Percentiles rank a stretch among this genome's conserved stretches.
Evolutionary conservation across 2,888 invertebrate species (phyloP).

Genomic region (Drosophila anomalata): DNA sequence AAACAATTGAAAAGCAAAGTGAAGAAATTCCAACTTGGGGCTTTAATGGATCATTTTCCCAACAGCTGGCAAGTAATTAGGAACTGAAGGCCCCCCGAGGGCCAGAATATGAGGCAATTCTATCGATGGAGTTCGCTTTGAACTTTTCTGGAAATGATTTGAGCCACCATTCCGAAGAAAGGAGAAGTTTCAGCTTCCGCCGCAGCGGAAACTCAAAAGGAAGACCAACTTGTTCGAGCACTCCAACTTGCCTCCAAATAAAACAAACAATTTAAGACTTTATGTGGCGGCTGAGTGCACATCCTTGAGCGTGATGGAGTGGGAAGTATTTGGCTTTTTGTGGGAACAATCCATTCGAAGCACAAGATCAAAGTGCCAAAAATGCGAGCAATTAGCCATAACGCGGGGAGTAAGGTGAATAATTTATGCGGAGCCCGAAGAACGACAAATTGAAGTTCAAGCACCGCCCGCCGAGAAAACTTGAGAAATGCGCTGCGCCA

Average conservation of each 20-base stretch:
- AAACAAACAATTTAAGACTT: conserved; percentile 54
- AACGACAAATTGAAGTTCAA: conserved; percentile 33
- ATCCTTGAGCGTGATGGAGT: conserved; percentile 47
- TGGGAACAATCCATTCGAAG: neutral
- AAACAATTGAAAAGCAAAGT: conserved; percentile 56
- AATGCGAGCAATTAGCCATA: conserved; percentile 49
- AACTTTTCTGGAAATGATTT: conserved; percentile 56
- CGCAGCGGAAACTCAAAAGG: conserved; percentile 41
- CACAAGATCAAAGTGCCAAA: conserved; percentile 31
- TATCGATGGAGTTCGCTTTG: conserved; percentile 48
- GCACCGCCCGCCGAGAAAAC: conserved; percentile 17
- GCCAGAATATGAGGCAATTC: conserved; percentile 12
- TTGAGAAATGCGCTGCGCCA: conserved; percentile 37
- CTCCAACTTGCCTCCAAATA: conserved; percentile 62
- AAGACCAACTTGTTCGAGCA: conserved; percentile 39
- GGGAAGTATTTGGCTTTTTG: neutral
- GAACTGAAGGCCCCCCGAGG: conserved; percentile 21
- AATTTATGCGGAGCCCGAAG: conserved; percentile 18
- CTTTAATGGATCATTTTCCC: conserved; percentile 52
- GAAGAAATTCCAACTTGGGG: conserved; percentile 5
- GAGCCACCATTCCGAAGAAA: conserved; percentile 26
- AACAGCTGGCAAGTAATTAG: conserved; percentile 61
- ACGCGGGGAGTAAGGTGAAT: conserved; percentile 23
- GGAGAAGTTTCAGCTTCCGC: conserved; percentile 33
- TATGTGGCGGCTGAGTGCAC: conserved; percentile 24